These are phyloP conservation scores for Pomacea canaliculata DNA, from an alignment of 2,888 invertebrate genomes.

Conservation along the genomic window DNA sequence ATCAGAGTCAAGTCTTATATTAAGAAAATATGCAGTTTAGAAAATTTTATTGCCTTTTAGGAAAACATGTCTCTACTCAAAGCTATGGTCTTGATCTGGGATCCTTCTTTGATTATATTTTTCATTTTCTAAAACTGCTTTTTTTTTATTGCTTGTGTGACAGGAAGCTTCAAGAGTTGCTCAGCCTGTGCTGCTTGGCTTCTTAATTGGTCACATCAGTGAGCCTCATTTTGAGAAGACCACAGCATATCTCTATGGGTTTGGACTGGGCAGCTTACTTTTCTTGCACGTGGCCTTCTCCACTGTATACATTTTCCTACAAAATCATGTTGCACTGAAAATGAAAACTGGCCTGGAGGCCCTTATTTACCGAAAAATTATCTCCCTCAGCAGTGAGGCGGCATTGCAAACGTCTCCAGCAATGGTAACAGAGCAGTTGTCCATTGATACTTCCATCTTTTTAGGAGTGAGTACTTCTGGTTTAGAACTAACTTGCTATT, in stretches of 20 bases:
- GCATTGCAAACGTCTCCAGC: slow-evolving; percentile 81
- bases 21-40: too few relatives aligned
- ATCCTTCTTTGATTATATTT: background rate
- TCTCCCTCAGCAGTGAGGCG: slow-evolving; percentile 40
- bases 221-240: slow-evolving; percentile 38
- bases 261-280: slow-evolving; percentile 19
- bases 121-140: background rate
- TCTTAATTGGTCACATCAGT: slow-evolving; percentile 66
- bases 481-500: background rate
- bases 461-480: slow-evolving; percentile 72
- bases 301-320: slow-evolving; percentile 35
- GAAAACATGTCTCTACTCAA: too few relatives aligned
- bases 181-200: slow-evolving; percentile 69
- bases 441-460: slow-evolving; percentile 91
- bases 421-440: slow-evolving; percentile 89
- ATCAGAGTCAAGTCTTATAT: too few relatives aligned
- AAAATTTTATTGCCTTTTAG: too few relatives aligned
- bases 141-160: slow-evolving; percentile 11
- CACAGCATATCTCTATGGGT: slow-evolving; percentile 33
- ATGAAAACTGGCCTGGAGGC: slow-evolving; percentile 41
- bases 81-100: too few relatives aligned
- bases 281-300: slow-evolving; percentile 29
- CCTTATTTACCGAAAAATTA: slow-evolving; percentile 40
- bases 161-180: slow-evolving; percentile 59
- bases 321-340: slow-evolving; percentile 36